Conservation (phyloP, 2,888 invertebrate species). For the Laothoe populi region DNA sequence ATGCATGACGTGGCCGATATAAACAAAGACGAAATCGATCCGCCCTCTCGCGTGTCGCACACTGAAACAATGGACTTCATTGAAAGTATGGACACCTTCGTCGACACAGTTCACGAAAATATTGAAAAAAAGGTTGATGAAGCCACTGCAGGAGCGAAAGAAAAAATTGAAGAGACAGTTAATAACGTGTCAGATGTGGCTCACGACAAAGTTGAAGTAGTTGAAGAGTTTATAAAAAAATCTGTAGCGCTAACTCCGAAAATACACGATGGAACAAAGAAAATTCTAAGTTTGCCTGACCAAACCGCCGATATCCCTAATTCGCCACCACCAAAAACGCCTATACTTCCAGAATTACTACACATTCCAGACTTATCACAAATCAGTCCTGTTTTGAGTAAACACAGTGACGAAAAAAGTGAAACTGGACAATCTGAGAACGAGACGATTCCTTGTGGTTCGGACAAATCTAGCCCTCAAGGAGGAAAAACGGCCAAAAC, state of each 20-base stretch:
- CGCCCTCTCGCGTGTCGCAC: slow-evolving; percentile 41
- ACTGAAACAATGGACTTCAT: slow-evolving; percentile 48
- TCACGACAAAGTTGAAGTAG: slow-evolving; percentile 62
- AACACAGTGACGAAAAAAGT: slow-evolving; percentile 76
- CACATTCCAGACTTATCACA: slow-evolving; percentile 72
- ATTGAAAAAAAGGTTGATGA: slow-evolving; percentile 34
- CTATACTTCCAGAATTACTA: slow-evolving; percentile 71
- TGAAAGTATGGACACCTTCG: slow-evolving; percentile 54
- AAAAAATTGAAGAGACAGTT: slow-evolving; percentile 50
- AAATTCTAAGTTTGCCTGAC: slow-evolving; percentile 64
- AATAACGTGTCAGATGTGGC: slow-evolving; percentile 50
- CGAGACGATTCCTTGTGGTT: slow-evolving; percentile 79
- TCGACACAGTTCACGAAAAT: slow-evolving; percentile 38
- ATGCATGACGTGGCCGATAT: slow-evolving; percentile 65
- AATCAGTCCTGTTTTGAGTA: slow-evolving; percentile 72
- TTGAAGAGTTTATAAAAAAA: slow-evolving; percentile 70
- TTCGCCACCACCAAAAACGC: slow-evolving; percentile 77
- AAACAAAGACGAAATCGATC: slow-evolving; percentile 56
- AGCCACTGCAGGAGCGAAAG: slow-evolving; percentile 35
- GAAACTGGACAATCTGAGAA: slow-evolving; percentile 77
- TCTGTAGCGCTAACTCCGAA: slow-evolving; percentile 59
- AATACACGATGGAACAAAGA: slow-evolving; percentile 60
- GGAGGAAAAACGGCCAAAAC: slow-evolving; percentile 72
- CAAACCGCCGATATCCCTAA: slow-evolving; percentile 64
- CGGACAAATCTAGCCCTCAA: slow-evolving; percentile 79